These are phyloP conservation scores for Listronotus oregonensis DNA, from an alignment of 1,140 invertebrate genomes.

Conservation along the genomic window DNA sequence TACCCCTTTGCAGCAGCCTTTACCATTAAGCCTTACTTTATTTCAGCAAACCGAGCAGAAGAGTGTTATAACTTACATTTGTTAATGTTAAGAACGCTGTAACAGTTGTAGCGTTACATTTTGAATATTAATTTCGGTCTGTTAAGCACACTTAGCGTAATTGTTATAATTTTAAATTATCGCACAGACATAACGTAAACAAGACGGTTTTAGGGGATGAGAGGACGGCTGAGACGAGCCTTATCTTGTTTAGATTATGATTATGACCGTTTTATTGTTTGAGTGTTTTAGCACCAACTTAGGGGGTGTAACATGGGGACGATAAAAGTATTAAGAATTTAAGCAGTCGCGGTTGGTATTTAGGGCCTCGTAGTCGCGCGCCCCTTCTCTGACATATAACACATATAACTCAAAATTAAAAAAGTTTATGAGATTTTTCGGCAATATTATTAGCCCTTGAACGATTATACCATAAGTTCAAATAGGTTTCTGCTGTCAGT, in stretches of 20 bases:
- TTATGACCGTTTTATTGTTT: constrained; percentile 32
- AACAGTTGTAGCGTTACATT: constrained; percentile 35
- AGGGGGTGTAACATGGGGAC: constrained; percentile 3
- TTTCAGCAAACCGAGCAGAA: constrained; percentile 30
- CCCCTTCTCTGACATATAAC: no score
- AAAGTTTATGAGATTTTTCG: no score
- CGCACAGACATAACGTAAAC: constrained; percentile 34
- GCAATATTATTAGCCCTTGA: no score
- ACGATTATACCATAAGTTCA: no score
- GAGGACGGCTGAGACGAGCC: constrained; percentile 26
- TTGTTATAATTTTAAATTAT: constrained; percentile 38
- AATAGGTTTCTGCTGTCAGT: no score
- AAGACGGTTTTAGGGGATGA: constrained; percentile 26
- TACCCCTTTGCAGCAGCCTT: constrained; percentile 20
- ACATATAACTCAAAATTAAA: no score
- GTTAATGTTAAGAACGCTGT: constrained; percentile 34
- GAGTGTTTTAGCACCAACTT: constrained; percentile 25
- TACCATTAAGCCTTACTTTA: constrained; percentile 28
- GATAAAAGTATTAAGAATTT: constrained; percentile 16
- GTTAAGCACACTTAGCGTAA: constrained; percentile 36
- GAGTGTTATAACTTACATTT: constrained; percentile 32
- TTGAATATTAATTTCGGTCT: constrained; percentile 36
- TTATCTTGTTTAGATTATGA: constrained; percentile 36
- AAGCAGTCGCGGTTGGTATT: no score
- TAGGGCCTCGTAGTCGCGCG: no score